Evolutionary conservation across 2,888 invertebrate genomes (phyloP), one percentile per base, ranked within the genome.

Genomic region (Melanostoma scalare): DNA sequence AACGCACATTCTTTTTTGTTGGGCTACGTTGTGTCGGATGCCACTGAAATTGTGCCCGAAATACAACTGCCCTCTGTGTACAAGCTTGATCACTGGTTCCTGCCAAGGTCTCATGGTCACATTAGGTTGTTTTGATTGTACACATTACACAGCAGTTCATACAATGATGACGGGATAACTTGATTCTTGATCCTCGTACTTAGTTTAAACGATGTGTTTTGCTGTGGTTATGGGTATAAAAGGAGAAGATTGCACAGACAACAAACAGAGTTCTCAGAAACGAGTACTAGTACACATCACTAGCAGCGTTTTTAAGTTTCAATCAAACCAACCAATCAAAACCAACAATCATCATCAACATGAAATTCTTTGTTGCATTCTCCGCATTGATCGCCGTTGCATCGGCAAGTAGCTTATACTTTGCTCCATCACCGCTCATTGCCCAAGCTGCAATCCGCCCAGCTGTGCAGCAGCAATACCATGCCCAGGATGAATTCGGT

Each of bases 401-500:
- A 1, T 61, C 87, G 46, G 88, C 87, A 40, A 86, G 88, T 63
- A 86, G 87, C 4, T 68, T 88, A 56, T 77, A 86, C 33, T 89
- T 87, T 68, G 74, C 6, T 73, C 82, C 82, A 50, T 76, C 86
- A 6, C 69, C 85, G n/a, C 85, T 87, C 53, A 79, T 88, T 65
- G 86, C 88, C 0, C 88, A 88, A 61, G 87, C 88, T n/a, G 87
- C 89, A 0, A 60, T 89, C 73, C 85, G 88, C 2, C 89, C 89
- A 46, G 92, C 92, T 74, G 89, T 91, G 20, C 90, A 92, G 85
- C 91, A 90, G 55, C 92, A 92, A 87, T 94, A 93, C 88, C 93
- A 94, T 88, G 90, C 93, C 31, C 94, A 94, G 89, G 93, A 94
- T 88, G 92, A 92, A 58, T 89, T 93, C 55, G 94, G 94, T 0